These are phyloP conservation scores for Drosophila nigritarsus DNA, from an alignment of 2,888 invertebrate genomes.

Conservation along the genomic window DNA sequence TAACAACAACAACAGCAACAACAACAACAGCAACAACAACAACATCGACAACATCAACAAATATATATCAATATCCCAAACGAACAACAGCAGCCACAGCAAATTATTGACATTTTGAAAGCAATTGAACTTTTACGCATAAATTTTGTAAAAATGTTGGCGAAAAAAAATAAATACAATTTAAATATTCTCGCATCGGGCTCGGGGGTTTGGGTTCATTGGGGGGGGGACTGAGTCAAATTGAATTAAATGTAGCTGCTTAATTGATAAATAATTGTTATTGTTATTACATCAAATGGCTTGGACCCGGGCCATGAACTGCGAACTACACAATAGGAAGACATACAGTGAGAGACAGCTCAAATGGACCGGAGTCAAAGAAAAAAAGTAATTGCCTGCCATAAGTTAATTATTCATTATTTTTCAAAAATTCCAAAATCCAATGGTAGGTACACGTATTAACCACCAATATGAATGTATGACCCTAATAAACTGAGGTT, in stretches of 20 bases:
- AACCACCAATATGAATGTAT: too few relatives aligned
- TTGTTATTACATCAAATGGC: conserved; percentile 57
- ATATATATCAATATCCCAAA: conserved; percentile 48
- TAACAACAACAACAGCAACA: conserved; percentile 40
- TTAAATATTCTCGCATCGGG: conserved; percentile 14
- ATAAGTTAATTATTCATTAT: too few relatives aligned
- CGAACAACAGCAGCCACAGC: conserved; percentile 36
- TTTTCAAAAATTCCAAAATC: too few relatives aligned
- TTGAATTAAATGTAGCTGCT: conserved; percentile 65
- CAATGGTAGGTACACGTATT: too few relatives aligned
- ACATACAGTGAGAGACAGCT: too few relatives aligned
- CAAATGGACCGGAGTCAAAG: too few relatives aligned
- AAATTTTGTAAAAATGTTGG: conserved; percentile 49
- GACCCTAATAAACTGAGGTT: too few relatives aligned
- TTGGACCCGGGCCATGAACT: conserved; percentile 21
- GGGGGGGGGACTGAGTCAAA: conserved; percentile 35
- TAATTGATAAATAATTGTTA: conserved; percentile 77
- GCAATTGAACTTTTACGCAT: conserved; percentile 79
- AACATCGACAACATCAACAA: conserved; percentile 19
- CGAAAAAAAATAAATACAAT: conserved; percentile 7
- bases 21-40: conserved; percentile 28
- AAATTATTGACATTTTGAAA: conserved; percentile 75
- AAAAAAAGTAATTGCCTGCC: too few relatives aligned
- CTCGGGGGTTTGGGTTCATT: background rate
- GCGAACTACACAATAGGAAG: background rate